Evolutionary conservation across 2,797 vertebrate species (phyloP), one percentile per base, ranked within the genome.

Genomic region (Corythornis leucogaster): DNA sequence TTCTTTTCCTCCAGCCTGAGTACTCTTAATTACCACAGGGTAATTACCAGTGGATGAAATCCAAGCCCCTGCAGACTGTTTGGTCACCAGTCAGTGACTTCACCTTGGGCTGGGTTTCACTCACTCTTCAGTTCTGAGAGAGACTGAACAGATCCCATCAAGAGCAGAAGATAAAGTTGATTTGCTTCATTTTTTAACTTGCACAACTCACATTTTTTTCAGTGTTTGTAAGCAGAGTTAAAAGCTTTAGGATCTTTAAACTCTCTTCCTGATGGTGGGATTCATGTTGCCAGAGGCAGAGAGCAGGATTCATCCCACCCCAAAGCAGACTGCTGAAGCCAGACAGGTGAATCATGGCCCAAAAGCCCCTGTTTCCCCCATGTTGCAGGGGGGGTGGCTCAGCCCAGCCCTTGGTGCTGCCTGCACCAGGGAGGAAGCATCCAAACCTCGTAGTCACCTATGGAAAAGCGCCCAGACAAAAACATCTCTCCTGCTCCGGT

Each of bases 41-140:
- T 86, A 83, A 94, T 95, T 94, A 80, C 62, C 33, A 31, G 58
- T 88, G 94, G 90, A 38, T 84, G 90, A 57, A 75, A 84, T 64
- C 94, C 94, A 85, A 85, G 61, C 57, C 83, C 59, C 80, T 24
- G 8, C 45, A 50, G 74, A 35, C 76, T 53, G 30, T 50, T 90
- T 3, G 81, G 87, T 89, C 92, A 89, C 88, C 85, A 80, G 71
- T 55, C 46, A 43, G 82, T 87, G 85, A 85, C 88, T 93, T 91
- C 88, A 80, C 80, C 67, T 70, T 53, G 85, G 88, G 85, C 50
- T 83, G 92, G 73, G 85, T 73, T 81, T 69, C 33, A 5, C 45
- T 81, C 63, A 2, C 46, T 66, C 59, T 68, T 43, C 77, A 20
- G n/a, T 9, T 61, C 82, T 59, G 43, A 22, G 18, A 30, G 38